Evolutionary conservation across 2,888 invertebrate genomes (phyloP).

Genomic region (Acrobasis consociella): DNA sequence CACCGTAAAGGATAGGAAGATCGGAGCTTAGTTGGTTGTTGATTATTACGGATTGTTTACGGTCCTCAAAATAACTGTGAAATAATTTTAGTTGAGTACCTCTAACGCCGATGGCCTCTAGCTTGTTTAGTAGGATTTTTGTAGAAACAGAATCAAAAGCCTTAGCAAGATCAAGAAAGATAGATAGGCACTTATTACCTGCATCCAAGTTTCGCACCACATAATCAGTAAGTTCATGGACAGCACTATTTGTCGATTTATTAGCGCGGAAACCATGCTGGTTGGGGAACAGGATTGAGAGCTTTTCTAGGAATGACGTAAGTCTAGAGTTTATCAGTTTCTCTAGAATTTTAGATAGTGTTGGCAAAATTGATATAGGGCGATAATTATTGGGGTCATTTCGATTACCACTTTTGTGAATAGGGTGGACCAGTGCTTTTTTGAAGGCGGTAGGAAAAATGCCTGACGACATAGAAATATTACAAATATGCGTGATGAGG

Average conservation of each 20-base stretch:
- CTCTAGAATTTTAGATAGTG: neutral
- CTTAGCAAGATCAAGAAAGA: neutral
- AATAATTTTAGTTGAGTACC: neutral
- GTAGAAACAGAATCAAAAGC: neutral
- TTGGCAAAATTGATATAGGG: neutral
- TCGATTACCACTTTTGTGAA: neutral
- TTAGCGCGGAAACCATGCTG: neutral
- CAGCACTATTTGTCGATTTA: conserved; percentile 3
- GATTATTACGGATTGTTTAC: neutral
- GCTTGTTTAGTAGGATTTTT: no score
- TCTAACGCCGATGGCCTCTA: no score
- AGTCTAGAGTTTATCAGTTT: neutral
- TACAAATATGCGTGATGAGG: conserved; percentile 3
- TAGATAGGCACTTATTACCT: neutral
- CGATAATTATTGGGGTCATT: neutral
- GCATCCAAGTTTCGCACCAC: neutral
- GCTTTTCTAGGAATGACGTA: neutral
- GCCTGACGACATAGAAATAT: neutral
- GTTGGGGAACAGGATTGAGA: neutral
- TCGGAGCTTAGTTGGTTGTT: neutral
- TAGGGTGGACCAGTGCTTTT: neutral
- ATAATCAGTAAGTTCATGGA: neutral
- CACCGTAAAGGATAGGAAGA: neutral
- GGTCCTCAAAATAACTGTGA: neutral
- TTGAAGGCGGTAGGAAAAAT: neutral